Base-by-base conservation (phyloP, 1,140 invertebrate genomes). In the Penaeus japonicus region DNA sequence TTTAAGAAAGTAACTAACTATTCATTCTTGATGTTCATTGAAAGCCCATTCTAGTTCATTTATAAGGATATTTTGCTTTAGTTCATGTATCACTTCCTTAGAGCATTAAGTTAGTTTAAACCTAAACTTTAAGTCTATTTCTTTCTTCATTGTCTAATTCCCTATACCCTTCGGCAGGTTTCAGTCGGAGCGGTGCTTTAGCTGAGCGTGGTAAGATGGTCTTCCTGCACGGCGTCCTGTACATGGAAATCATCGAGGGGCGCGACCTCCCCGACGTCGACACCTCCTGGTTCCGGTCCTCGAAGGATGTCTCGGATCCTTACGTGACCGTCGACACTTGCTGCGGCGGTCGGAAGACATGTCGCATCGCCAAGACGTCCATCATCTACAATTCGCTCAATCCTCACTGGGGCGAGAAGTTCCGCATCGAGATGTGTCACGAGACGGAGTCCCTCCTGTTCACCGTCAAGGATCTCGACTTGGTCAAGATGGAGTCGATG, bases 161-260 rank as follows among this genome's bases (percentile, higher is more conserved):
- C 22, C 22, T 70, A 32, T 35, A 57, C 27, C 86, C 62, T 62
- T 65, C 12, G 35, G 18, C 90, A 90, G 90, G 90, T 80, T 89
- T 89, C 73, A 85, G 85, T 17, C 79, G 59, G 17, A 82, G 89
- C 35, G 89, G 85, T 18, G 75, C 57, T 55, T 62, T 78, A 0
- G 90, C 90, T 2, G 78, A 85, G 30, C 75, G 89, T 27, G 89
- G 90, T 18, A 90, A 91, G 80, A 90, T 90, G 90, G 89, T 90
- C n/a, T 91, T 91, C 73, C 89, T 91, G 5, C 91, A 91, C 73
- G 91, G 91, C 1, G 87, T 90, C 30, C 89, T 91, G 1, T 90
- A 90, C 53, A 35, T 91, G 55, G 85, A 91, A 27, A 80, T 91
- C 59, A 90, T 91, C 22, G 90, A 90, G 83, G 91, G 87, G 12